Evolutionary conservation across 2,888 invertebrate species (phyloP).

Genomic region (Troides oblongomaculatus): DNA sequence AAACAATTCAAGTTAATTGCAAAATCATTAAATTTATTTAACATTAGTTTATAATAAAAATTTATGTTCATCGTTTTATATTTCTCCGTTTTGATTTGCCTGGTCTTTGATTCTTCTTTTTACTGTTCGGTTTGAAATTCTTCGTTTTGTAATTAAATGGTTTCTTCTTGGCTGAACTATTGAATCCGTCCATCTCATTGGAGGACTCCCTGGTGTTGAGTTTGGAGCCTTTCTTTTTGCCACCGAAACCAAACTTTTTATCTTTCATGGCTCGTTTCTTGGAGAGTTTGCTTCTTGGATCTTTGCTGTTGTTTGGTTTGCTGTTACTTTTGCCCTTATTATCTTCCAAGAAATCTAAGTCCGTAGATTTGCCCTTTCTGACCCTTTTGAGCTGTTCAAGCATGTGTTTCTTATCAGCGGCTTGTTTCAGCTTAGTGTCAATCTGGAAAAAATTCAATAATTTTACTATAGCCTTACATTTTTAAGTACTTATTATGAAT

Average conservation of each 20-base stretch:
- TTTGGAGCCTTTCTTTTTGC: slow-evolving; percentile 95
- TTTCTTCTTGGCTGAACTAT: slow-evolving; percentile 64
- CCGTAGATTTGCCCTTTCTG: slow-evolving; percentile 89
- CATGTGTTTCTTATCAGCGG: slow-evolving; percentile 94
- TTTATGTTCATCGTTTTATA: slow-evolving; percentile 53
- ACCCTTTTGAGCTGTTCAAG: slow-evolving; percentile 96
- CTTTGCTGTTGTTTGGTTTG: slow-evolving; percentile 44
- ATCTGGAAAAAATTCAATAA: slow-evolving; percentile 75
- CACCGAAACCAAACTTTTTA: slow-evolving; percentile 96
- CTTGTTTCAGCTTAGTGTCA: slow-evolving; percentile 90
- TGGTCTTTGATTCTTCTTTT: slow-evolving; percentile 71
- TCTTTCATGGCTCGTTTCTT: slow-evolving; percentile 85
- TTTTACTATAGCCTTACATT: too few relatives aligned
- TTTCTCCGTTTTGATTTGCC: slow-evolving; percentile 78
- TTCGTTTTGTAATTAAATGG: slow-evolving; percentile 65
- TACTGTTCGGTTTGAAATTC: slow-evolving; percentile 60
- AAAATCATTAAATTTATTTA: background rate
- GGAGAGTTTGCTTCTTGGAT: slow-evolving; percentile 58
- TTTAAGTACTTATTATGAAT: too few relatives aligned
- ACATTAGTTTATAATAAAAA: slow-evolving; percentile 23
- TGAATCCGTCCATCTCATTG: slow-evolving; percentile 82
- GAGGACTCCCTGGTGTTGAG: slow-evolving; percentile 91
- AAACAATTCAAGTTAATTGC: too few relatives aligned
- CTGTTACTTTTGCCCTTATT: slow-evolving; percentile 61
- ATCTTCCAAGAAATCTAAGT: slow-evolving; percentile 90